Conservation (phyloP, 2,888 invertebrate species). For the Cheilosia grossa region DNA sequence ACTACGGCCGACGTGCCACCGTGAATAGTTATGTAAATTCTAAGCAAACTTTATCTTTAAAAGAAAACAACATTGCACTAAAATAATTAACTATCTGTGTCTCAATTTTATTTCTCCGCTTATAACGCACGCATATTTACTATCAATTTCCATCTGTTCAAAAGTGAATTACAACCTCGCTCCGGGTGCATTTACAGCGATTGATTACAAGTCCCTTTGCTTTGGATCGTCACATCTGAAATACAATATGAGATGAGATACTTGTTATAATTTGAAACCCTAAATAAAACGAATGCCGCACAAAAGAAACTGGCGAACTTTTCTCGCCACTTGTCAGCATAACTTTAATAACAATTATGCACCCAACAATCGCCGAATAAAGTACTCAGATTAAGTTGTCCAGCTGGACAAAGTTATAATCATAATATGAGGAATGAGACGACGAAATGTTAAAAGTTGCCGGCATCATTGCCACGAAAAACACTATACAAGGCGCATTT, state of each 20-base stretch:
- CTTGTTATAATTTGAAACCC: neutral
- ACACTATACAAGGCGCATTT: constrained; percentile 12
- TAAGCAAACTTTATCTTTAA: neutral
- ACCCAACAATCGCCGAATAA: constrained; percentile 23
- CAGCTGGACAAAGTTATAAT: constrained; percentile 45
- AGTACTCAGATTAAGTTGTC: constrained; percentile 30
- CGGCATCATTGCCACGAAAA: constrained; percentile 23
- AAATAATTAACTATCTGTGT: constrained; percentile 47
- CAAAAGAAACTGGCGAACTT: neutral
- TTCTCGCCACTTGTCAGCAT: neutral
- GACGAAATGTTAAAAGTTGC: constrained; percentile 41
- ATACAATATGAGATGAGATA: constrained; percentile 21
- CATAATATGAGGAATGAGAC: constrained; percentile 14
- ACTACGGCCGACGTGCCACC: no score
- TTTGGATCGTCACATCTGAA: constrained; percentile 81
- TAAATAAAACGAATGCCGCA: neutral
- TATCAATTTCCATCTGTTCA: constrained; percentile 1
- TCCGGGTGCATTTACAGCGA: constrained; percentile 41
- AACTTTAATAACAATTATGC: constrained; percentile 39
- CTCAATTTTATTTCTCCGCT: constrained; percentile 52
- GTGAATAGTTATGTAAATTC: no score
- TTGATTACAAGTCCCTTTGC: constrained; percentile 80
- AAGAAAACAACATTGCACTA: constrained; percentile 16
- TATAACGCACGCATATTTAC: constrained; percentile 13
- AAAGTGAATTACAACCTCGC: neutral